Evolutionary conservation across 2,888 invertebrate genomes (phyloP).

Genomic region (Carpatolechia fugitivella): DNA sequence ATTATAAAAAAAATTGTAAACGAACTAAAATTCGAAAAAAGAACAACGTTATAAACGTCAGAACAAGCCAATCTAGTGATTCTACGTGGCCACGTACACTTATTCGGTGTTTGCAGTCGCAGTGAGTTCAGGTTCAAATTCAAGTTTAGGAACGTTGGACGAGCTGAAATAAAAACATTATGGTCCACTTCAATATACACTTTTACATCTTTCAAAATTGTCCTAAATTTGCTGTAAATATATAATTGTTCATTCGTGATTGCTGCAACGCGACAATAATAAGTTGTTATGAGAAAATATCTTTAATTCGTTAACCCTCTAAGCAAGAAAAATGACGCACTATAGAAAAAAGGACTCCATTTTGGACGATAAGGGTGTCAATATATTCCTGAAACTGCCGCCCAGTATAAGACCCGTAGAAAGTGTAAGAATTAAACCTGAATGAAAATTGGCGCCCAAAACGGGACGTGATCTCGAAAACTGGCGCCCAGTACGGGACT

Average conservation of each 20-base stretch:
- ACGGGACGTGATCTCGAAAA: not conserved
- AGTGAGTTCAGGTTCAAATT: conserved; percentile 95
- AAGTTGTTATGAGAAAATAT: too few relatives aligned
- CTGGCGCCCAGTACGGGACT: not conserved
- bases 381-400: too few relatives aligned
- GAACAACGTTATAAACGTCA: conserved; percentile 31
- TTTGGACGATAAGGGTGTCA: too few relatives aligned
- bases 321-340: too few relatives aligned
- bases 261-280: too few relatives aligned
- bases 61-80: conserved; percentile 71
- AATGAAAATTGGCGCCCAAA: not conserved
- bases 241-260: too few relatives aligned
- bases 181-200: conserved; percentile 40
- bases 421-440: not conserved
- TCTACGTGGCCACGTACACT: conserved; percentile 87
- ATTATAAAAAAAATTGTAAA: not conserved
- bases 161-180: conserved; percentile 88
- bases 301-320: too few relatives aligned
- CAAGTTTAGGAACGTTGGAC: conserved; percentile 99
- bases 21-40: conserved; percentile 13
- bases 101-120: conserved; percentile 91
- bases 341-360: not conserved
- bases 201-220: not conserved
- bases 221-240: not conserved
- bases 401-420: too few relatives aligned